Evolutionary conservation across 35 echinoderm and acorn worm species (phyloP).

Genomic region (Apostichopus parvimensis): DNA sequence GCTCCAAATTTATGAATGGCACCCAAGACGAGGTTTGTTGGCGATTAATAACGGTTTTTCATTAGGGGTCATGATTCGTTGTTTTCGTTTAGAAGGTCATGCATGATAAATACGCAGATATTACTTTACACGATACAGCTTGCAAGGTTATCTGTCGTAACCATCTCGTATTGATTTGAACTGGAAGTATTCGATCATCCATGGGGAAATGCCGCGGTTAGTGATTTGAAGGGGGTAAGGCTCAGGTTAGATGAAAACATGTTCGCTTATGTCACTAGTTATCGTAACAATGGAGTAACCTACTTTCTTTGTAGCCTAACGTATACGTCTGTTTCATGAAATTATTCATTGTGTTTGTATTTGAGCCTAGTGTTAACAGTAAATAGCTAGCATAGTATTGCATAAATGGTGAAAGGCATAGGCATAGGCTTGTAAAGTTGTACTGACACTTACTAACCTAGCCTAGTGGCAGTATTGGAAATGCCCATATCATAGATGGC

Average conservation of each 20-base stretch:
- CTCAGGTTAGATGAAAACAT: background rate
- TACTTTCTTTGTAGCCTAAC: constrained; percentile 43
- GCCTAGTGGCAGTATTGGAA: too few relatives aligned
- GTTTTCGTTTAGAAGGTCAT: constrained; percentile 52
- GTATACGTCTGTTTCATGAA: background rate
- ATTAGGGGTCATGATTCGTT: constrained; percentile 48
- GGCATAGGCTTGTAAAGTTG: background rate
- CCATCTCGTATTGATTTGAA: constrained; percentile 51
- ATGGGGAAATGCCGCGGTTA: background rate
- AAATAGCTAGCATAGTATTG: background rate
- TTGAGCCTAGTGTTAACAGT: constrained; percentile 29
- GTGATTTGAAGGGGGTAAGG: constrained; percentile 28
- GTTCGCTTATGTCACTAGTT: background rate
- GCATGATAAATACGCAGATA: constrained; percentile 52
- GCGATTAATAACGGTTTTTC: constrained; percentile 35
- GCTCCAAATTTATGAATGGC: constrained; percentile 14
- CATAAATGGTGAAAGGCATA: background rate
- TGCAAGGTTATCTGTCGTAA: constrained; percentile 46
- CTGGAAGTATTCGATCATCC: constrained; percentile 46
- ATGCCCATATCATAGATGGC: too few relatives aligned
- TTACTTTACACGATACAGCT: constrained; percentile 41
- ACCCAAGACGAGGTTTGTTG: constrained; percentile 29
- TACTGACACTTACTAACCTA: too few relatives aligned
- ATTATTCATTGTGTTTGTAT: constrained; percentile 33
- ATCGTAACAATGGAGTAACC: background rate